A percentile compares a stretch with the other conserved stretches of the same genome.
These are phyloP conservation scores for Oryzias curvinotus DNA, from an alignment of 2,113 vertebrate genomes.

Conservation along the genomic window DNA sequence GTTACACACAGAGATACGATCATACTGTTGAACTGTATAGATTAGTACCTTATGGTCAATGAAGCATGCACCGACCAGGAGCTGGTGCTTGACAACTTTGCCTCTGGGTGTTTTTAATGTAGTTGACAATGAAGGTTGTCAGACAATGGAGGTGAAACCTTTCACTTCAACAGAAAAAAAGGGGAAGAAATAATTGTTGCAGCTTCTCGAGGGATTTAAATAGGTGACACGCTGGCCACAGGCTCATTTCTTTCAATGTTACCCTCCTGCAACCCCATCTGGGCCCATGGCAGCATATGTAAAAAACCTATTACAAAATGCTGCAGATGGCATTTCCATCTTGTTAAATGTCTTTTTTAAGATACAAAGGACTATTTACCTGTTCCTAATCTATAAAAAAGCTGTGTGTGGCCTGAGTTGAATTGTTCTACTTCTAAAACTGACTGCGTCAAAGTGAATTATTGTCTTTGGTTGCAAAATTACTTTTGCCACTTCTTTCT, in stretches of 20 bases:
- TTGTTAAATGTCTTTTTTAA: conserved; percentile 6
- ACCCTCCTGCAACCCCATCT: conserved; percentile 40
- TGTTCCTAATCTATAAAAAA: not conserved
- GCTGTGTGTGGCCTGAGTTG: not conserved
- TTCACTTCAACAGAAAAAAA: conserved; percentile 20
- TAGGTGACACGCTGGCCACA: conserved; percentile 34
- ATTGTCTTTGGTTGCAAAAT: too few relatives aligned
- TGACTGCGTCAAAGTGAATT: too few relatives aligned
- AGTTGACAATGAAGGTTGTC: conserved; percentile 13
- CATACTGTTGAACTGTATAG: not conserved
- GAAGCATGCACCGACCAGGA: conserved; percentile 18
- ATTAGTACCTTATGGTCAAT: conserved; percentile 17
- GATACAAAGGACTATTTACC: not conserved
- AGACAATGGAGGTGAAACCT: not conserved
- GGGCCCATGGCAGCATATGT: conserved; percentile 33
- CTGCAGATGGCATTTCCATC: conserved; percentile 9
- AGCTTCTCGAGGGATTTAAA: conserved; percentile 35
- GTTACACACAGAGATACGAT: not conserved
- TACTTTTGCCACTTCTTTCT: too few relatives aligned
- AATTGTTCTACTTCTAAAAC: too few relatives aligned
- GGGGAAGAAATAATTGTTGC: conserved; percentile 8
- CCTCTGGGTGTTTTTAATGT: conserved; percentile 21
- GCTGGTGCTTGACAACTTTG: conserved; percentile 12
- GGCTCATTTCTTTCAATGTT: conserved; percentile 40
- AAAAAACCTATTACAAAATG: conserved; percentile 38